Evolutionary conservation across 2,797 vertebrate species (phyloP).

Genomic region (Erethizon dorsatum): DNA sequence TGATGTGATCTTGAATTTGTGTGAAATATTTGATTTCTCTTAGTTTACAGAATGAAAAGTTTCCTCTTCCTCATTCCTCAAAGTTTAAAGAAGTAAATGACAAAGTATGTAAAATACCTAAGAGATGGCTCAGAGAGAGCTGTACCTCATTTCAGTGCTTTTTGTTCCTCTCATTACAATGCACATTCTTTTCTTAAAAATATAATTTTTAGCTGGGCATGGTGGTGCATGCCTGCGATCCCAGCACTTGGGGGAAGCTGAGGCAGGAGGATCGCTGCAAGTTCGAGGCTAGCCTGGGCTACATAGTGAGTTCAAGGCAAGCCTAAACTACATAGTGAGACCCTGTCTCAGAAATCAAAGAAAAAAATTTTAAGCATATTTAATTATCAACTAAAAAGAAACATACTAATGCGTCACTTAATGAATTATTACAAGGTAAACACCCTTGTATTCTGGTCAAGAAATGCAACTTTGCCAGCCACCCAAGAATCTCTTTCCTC

Average conservation of each 20-base stretch:
- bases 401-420: background rate
- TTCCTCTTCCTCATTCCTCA: background rate
- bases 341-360: background rate
- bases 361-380: background rate
- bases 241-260: background rate
- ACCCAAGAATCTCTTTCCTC: background rate
- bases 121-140: background rate
- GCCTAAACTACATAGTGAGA: background rate
- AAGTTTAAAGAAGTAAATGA: background rate
- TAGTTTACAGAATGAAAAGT: background rate
- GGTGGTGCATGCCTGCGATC: background rate
- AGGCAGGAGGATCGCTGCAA: background rate
- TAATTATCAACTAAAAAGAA: background rate
- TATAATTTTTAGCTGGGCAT: background rate
- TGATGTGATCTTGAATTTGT: background rate
- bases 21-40: background rate
- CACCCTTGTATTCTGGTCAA: background rate
- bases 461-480: background rate
- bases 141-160: background rate
- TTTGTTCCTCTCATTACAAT: background rate
- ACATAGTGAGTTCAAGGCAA: background rate
- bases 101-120: background rate
- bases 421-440: constrained; percentile 15
- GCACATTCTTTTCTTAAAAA: background rate
- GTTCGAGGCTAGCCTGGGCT: background rate